Evolutionary conservation across 92 coral and sea anemone species (phyloP), one percentile per base, ranked within the genome.

Genomic region (Diadumene lineata): DNA sequence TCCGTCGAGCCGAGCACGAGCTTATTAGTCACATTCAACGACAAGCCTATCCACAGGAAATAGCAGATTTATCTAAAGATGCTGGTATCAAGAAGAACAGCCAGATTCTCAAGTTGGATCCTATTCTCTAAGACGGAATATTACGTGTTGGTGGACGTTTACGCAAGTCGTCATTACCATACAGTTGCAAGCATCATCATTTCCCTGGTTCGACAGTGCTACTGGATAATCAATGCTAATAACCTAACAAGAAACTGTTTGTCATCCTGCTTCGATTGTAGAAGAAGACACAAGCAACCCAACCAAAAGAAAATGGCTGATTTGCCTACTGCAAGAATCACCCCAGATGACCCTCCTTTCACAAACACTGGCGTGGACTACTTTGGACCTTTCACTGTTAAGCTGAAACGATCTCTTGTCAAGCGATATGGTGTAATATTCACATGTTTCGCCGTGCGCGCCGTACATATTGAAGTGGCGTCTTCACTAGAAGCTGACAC

Each of bases 111-210:
- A 70, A 51, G 64, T 50, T 70, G 76, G 76, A 70, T 24, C 76
- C 61, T 30, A 10, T 43, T 1, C 76, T 70, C 27, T 25, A n/a
- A 11, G 74, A 71, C 34, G 83, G 73, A 19, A 13, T 77, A 11
- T 60, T 83, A 38, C 65, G 87, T 24, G 69, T 82, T 29, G 82
- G 82, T 31, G 87, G 87, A 68, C 82, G 82, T 18, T 61, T 82
- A 48, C 68, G 64, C 24, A 70, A 75, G 50, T 79, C 88, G 21
- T 58, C 74, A 24, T 33, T 70, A 34, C 34, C 69, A 29, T 70
- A 70, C 0, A 81, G 76, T n/a, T 63, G 33, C 9, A 77, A 64
- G 34, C 87, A 82, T 60, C 87, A 82, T 79, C 0, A 57, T 84
- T 1, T 57, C 85, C 38, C 66, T 64, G 28, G 19, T 80, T 57